A percentile compares a stretch with the other conserved stretches of the same genome.
Conservation (phyloP, 2,888 invertebrate species). For the Synanthedon andrenaeformis region DNA sequence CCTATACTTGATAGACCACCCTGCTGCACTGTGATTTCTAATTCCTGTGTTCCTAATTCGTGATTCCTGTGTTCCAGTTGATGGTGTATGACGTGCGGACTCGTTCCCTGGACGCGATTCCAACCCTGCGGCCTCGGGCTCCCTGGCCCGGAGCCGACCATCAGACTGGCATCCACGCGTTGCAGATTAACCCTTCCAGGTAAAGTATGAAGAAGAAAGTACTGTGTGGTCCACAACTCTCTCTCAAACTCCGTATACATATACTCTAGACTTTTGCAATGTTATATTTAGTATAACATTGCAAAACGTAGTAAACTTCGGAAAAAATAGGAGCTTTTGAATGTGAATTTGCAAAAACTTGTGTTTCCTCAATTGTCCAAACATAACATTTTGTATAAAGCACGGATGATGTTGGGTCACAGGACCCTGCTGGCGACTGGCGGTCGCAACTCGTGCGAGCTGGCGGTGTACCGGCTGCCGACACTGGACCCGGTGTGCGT, state of each 20-base stretch:
- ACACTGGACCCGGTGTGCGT: slow-evolving; percentile 95
- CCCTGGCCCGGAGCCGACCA: slow-evolving; percentile 71
- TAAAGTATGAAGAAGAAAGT: slow-evolving; percentile 36
- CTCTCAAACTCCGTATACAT: neutral
- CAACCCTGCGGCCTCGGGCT: slow-evolving; percentile 77
- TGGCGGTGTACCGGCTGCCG: slow-evolving; percentile 90
- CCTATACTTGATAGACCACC: too few relatives aligned
- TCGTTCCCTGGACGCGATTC: slow-evolving; percentile 88
- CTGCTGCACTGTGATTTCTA: too few relatives aligned
- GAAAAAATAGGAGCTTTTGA: too few relatives aligned
- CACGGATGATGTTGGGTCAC: too few relatives aligned
- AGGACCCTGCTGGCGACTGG: slow-evolving; percentile 89
- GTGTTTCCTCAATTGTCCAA: too few relatives aligned
- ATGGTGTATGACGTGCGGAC: slow-evolving; percentile 93
- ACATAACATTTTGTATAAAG: too few relatives aligned
- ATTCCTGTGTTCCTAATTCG: neutral
- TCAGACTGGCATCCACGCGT: slow-evolving; percentile 92
- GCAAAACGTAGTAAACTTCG: too few relatives aligned
- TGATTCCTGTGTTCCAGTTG: slow-evolving; percentile 61
- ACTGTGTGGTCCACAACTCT: neutral
- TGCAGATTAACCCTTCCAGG: slow-evolving; percentile 93
- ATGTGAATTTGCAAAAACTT: too few relatives aligned
- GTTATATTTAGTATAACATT: too few relatives aligned
- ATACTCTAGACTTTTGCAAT: too few relatives aligned
- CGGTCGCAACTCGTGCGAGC: slow-evolving; percentile 90